phyloP scores from a whole-genome alignment of 2,797 vertebrate species.

The Tragopan temminckii region DNA sequence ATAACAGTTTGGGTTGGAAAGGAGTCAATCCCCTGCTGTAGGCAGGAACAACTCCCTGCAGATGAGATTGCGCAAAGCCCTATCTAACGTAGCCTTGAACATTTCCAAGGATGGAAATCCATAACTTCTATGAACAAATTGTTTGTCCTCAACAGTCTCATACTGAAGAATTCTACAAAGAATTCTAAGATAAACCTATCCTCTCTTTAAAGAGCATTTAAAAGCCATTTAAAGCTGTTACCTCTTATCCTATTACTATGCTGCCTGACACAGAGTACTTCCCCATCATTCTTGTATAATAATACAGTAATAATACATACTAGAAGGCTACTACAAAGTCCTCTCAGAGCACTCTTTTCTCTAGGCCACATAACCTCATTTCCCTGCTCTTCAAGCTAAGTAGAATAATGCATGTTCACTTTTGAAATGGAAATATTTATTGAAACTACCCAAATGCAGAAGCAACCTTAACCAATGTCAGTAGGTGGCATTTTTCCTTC shows the following conservation, averaged over 20 bases:
- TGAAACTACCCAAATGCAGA: background rate
- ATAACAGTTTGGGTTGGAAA: background rate
- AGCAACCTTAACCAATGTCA: background rate
- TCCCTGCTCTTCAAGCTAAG: background rate
- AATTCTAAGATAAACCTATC: background rate
- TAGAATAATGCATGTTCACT: rapidly evolving
- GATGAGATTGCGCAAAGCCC: background rate
- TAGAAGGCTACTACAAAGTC: background rate
- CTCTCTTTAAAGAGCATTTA: background rate
- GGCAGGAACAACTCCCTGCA: background rate
- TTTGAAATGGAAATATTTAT: background rate
- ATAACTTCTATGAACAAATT: background rate
- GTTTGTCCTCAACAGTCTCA: background rate
- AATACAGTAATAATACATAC: background rate
- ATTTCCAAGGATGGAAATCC: background rate
- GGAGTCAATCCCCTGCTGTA: background rate
- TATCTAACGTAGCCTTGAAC: background rate
- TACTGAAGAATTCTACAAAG: background rate
- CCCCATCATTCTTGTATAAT: background rate
- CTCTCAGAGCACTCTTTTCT: background rate
- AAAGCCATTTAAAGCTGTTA: background rate
- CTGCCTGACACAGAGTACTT: background rate
- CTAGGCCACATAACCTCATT: background rate
- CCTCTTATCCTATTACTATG: background rate
- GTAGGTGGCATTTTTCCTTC: background rate